Evolutionary conservation across 2,797 vertebrate genomes (phyloP).

Genomic region (Alcedo atthis): DNA sequence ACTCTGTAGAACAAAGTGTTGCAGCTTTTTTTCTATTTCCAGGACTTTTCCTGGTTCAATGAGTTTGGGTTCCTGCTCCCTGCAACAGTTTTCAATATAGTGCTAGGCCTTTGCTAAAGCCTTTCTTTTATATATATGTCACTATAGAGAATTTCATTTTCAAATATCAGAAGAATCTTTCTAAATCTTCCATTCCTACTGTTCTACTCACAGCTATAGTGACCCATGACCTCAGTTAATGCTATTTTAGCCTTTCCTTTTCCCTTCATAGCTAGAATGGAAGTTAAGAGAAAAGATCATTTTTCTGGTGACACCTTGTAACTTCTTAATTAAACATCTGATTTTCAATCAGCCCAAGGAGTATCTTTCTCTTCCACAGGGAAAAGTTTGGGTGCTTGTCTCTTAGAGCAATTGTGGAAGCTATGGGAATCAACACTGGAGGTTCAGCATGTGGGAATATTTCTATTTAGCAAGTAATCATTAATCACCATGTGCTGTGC

Average conservation of each 20-base stretch:
- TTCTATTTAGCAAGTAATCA: background rate
- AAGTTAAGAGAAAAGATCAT: background rate
- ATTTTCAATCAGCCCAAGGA: background rate
- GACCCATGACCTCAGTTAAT: background rate
- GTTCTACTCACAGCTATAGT: background rate
- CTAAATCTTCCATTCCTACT: constrained; percentile 6
- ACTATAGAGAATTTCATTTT: background rate
- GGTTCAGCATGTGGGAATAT: background rate
- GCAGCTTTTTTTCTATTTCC: background rate
- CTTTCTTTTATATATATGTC: background rate
- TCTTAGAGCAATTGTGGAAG: background rate
- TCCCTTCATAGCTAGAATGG: background rate
- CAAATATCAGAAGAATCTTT: background rate
- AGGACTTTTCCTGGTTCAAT: background rate
- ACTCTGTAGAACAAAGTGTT: background rate
- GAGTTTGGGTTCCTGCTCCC: background rate
- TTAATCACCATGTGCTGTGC: constrained; percentile 1
- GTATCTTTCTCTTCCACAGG: background rate
- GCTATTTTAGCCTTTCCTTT: background rate
- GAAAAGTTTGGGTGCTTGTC: background rate
- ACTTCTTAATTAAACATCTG: background rate
- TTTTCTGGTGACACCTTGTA: background rate
- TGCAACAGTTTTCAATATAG: background rate
- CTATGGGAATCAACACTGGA: background rate
- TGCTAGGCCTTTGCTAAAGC: background rate